Conservation (phyloP, 2,888 invertebrate genomes). For the Vanessa cardui region DNA sequence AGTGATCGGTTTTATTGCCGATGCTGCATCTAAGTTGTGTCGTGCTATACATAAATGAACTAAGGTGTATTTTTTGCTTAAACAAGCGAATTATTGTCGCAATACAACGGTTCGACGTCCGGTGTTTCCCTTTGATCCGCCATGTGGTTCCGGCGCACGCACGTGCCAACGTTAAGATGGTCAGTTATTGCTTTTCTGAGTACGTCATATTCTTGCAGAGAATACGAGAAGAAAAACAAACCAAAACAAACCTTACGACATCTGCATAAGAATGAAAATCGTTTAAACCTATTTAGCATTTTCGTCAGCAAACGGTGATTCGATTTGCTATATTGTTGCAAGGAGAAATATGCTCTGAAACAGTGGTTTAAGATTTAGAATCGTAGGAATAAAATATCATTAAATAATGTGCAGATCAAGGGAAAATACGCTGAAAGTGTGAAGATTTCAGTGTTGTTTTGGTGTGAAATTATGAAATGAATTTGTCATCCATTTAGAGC, state of each 20-base stretch:
- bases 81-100: slow-evolving; percentile 35
- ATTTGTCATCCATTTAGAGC: slow-evolving; percentile 21
- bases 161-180: slow-evolving; percentile 44
- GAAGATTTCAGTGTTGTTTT: slow-evolving; percentile 2
- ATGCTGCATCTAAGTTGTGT: too few relatives aligned
- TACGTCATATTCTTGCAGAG: slow-evolving; percentile 25
- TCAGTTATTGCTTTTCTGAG: slow-evolving; percentile 44
- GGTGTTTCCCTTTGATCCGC: slow-evolving; percentile 45
- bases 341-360: not conserved
- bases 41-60: not conserved
- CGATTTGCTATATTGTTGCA: slow-evolving; percentile 12
- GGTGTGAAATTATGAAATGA: not conserved
- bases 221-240: slow-evolving; percentile 6
- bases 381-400: not conserved
- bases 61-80: slow-evolving; percentile 21
- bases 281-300: not conserved
- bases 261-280: not conserved
- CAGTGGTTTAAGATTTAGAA: slow-evolving; percentile 7
- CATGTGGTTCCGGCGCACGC: slow-evolving; percentile 47
- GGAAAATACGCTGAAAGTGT: slow-evolving; percentile 1
- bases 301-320: not conserved
- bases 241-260: slow-evolving; percentile 1
- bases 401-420: not conserved
- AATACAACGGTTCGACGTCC: slow-evolving; percentile 34
- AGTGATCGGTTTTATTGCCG: too few relatives aligned